Evolutionary conservation across 2,888 invertebrate genomes (phyloP).

Genomic region (Osmoderma eremita): DNA sequence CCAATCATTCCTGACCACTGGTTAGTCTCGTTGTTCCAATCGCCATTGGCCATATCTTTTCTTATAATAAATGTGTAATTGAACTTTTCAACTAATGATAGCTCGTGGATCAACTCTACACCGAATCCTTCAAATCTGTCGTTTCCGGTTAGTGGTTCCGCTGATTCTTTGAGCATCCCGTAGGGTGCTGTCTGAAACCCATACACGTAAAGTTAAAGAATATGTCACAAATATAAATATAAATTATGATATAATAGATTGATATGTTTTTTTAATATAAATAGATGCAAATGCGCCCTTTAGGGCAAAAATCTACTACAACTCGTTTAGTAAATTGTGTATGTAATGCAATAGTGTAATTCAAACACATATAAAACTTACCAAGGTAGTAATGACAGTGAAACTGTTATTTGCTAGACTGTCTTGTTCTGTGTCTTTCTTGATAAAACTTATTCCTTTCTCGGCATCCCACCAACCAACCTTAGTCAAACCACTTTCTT

Average conservation of each 20-base stretch:
- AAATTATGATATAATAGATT: too few relatives aligned
- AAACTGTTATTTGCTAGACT: constrained; percentile 79
- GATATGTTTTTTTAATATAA: too few relatives aligned
- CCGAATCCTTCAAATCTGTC: constrained; percentile 72
- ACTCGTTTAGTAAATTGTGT: too few relatives aligned
- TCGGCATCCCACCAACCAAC: constrained; percentile 61
- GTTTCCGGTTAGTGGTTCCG: constrained; percentile 65
- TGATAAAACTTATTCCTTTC: background rate
- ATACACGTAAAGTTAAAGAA: too few relatives aligned
- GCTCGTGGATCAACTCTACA: constrained; percentile 71
- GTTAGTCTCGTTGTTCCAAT: constrained; percentile 60
- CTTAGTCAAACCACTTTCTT: constrained; percentile 59
- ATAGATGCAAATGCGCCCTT: too few relatives aligned
- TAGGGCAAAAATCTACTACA: too few relatives aligned
- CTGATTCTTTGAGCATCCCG: constrained; percentile 69
- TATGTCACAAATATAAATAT: too few relatives aligned
- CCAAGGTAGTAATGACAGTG: constrained; percentile 76
- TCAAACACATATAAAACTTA: constrained; percentile 55
- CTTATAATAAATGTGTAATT: constrained; percentile 67
- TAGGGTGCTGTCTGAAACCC: constrained; percentile 71
- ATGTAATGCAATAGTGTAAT: too few relatives aligned
- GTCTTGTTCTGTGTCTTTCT: constrained; percentile 63
- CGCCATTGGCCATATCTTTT: constrained; percentile 58
- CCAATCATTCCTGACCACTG: constrained; percentile 81
- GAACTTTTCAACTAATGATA: constrained; percentile 69